phyloP scores from a whole-genome alignment of 2,888 invertebrate species.

The Melieria omissa region DNA sequence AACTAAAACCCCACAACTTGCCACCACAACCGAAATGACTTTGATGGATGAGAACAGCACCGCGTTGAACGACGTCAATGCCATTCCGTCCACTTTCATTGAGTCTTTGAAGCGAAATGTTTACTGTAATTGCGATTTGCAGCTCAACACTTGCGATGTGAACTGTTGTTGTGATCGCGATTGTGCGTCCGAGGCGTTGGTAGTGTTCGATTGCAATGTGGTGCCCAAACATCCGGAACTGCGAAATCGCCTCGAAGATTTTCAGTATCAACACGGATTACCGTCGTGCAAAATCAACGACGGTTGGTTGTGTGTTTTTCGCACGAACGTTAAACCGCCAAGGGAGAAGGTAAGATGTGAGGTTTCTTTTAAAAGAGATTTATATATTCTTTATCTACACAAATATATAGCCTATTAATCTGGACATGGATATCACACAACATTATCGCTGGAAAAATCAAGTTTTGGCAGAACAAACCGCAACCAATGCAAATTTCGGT shows the following conservation, averaged over 20 bases:
- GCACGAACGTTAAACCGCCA: conserved; percentile 51
- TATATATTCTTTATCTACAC: not conserved
- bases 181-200: conserved; percentile 67
- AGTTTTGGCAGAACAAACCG: no score
- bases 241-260: conserved; percentile 50
- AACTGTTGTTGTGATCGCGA: conserved; percentile 85
- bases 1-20: conserved; percentile 18
- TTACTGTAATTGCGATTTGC: conserved; percentile 72
- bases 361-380: not conserved
- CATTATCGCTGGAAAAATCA: not conserved
- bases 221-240: conserved; percentile 20
- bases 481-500: conserved; percentile 5
- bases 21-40: conserved; percentile 17
- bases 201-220: conserved; percentile 56
- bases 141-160: conserved; percentile 73
- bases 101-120: not conserved
- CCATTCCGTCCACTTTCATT: not conserved
- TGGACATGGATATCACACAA: conserved; percentile 10
- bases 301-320: conserved; percentile 64
- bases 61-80: conserved; percentile 16
- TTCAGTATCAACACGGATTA: conserved; percentile 59
- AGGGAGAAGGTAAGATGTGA: conserved; percentile 43
- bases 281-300: conserved; percentile 59
- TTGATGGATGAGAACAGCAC: not conserved
- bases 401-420: conserved; percentile 18